A percentile compares a stretch with the other conserved stretches of the same genome.
Conservation (phyloP, 2,888 invertebrate genomes). For the Drosophila fulvimacula region DNA sequence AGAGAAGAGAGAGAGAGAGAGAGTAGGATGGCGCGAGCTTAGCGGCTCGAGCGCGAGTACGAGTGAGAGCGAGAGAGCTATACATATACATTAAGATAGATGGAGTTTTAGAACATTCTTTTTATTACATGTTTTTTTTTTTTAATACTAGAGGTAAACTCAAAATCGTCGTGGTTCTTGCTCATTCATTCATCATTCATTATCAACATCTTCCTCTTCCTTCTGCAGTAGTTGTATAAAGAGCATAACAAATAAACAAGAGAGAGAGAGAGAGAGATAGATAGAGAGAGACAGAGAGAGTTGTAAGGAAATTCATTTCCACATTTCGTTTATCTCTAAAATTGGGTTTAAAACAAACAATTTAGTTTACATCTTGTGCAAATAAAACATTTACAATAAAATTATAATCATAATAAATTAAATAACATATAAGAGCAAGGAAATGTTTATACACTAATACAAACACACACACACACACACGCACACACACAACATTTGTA, state of each 20-base stretch:
- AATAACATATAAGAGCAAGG: conserved; percentile 20
- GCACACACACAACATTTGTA: conserved; percentile 9
- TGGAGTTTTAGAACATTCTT: conserved; percentile 36
- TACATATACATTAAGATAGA: conserved; percentile 3
- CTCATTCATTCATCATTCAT: conserved; percentile 16
- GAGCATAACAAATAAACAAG: conserved; percentile 17
- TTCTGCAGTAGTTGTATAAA: conserved; percentile 18
- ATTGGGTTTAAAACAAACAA: conserved; percentile 6
- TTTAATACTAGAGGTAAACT: conserved; percentile 45
- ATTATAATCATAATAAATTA: conserved; percentile 26
- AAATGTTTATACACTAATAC: not conserved
- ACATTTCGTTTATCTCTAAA: conserved; percentile 3
- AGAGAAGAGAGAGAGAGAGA: conserved; percentile 4
- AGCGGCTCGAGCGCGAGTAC: not conserved
- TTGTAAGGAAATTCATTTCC: conserved; percentile 14
- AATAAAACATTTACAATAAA: conserved; percentile 16
- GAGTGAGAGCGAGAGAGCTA: not conserved
- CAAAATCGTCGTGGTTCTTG: conserved; percentile 33
- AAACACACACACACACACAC: not conserved
- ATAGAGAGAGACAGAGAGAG: not conserved
- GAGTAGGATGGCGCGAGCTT: not conserved
- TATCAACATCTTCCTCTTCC: conserved; percentile 2
- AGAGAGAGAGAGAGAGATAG: not conserved
- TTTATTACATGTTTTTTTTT: conserved; percentile 54
- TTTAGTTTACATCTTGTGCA: conserved; percentile 18